Conservation (phyloP, 1,140 invertebrate genomes). For the Saccostrea echinata region DNA sequence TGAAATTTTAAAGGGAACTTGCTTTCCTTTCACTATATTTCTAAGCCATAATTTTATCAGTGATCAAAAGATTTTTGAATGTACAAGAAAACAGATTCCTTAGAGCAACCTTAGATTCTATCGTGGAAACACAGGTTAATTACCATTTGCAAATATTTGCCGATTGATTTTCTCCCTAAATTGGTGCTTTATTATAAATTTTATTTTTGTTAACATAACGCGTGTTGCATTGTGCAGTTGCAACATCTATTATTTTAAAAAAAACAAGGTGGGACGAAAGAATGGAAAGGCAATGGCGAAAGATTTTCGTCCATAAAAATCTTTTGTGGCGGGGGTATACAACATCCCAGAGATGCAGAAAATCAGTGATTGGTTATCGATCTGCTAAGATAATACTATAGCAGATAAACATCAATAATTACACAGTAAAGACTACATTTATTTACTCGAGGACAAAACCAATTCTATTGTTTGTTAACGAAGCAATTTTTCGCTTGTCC, state of each 20-base stretch:
- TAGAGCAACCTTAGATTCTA: neutral
- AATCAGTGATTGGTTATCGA: neutral
- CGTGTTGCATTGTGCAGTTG: conserved; percentile 5
- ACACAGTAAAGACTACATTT: neutral
- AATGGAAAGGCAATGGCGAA: neutral
- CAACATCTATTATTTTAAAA: neutral
- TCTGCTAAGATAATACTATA: neutral
- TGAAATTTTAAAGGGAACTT: neutral
- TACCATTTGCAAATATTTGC: conserved; percentile 22
- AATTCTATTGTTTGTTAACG: neutral
- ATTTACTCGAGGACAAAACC: neutral
- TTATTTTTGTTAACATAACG: neutral
- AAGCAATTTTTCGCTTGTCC: neutral
- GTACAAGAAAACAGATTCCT: neutral
- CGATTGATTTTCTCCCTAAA: conserved; percentile 15
- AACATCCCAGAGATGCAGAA: conserved; percentile 4
- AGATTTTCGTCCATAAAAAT: neutral
- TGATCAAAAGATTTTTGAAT: neutral
- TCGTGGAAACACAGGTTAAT: neutral
- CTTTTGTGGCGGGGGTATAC: neutral
- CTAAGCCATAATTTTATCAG: neutral
- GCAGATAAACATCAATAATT: conserved; percentile 13
- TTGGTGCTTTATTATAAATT: conserved; percentile 4
- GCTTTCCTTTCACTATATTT: neutral
- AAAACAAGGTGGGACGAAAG: neutral